A percentile compares a stretch with the other conserved stretches of the same genome.
These are phyloP conservation scores for Helleia helle DNA, from an alignment of 2,888 invertebrate genomes.

Conservation along the genomic window DNA sequence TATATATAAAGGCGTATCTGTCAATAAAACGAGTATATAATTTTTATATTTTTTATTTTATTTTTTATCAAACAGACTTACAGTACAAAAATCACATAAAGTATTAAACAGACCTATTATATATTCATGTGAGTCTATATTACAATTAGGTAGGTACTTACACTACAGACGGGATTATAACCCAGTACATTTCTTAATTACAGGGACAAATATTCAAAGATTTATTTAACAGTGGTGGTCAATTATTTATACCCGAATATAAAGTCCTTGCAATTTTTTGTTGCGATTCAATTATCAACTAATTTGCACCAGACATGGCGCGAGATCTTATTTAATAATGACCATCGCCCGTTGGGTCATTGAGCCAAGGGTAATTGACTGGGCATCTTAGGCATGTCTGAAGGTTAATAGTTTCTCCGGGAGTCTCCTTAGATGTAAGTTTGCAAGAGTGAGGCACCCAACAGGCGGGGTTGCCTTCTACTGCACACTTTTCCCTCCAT, in stretches of 20 bases:
- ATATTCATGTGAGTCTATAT: slow-evolving; percentile 74
- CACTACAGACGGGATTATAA: slow-evolving; percentile 71
- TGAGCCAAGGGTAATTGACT: slow-evolving; percentile 95
- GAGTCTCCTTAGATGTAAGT: slow-evolving; percentile 92
- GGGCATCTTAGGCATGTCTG: slow-evolving; percentile 96
- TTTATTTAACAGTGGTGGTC: slow-evolving; percentile 25
- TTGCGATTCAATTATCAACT: slow-evolving; percentile 54
- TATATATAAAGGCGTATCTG: background rate
- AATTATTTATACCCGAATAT: slow-evolving; percentile 36
- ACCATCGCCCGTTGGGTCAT: slow-evolving; percentile 91
- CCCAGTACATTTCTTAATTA: slow-evolving; percentile 68
- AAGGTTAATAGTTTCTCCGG: slow-evolving; percentile 94
- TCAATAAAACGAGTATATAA: slow-evolving; percentile 8
- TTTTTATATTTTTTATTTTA: slow-evolving; percentile 51
- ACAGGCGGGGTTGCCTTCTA: slow-evolving; percentile 87
- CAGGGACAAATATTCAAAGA: slow-evolving; percentile 55
- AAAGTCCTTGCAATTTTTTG: slow-evolving; percentile 49
- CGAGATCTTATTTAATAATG: slow-evolving; percentile 82
- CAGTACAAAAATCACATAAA: slow-evolving; percentile 71
- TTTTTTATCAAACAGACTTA: slow-evolving; percentile 72
- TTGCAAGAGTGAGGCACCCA: slow-evolving; percentile 94
- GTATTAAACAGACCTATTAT: slow-evolving; percentile 71
- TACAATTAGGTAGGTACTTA: slow-evolving; percentile 72
- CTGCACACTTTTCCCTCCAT: slow-evolving; percentile 94
- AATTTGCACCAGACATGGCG: slow-evolving; percentile 52